phyloP scores from a whole-genome alignment of 2,888 invertebrate species.

The Aquatica leii region DNA sequence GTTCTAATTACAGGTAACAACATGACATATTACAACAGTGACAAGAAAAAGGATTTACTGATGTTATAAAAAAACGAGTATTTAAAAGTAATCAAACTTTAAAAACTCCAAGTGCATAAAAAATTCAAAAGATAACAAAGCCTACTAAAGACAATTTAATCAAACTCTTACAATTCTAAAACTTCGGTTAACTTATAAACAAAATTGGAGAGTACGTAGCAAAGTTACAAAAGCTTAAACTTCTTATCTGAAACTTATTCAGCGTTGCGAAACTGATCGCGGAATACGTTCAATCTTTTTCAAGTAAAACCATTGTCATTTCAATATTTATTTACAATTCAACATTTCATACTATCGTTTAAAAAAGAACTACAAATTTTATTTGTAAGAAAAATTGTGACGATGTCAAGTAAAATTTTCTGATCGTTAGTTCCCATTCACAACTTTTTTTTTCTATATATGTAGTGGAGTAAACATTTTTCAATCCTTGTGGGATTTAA shows the following conservation, averaged over 20 bases:
- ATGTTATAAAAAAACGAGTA: no score
- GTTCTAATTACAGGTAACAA: no score
- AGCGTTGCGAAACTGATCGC: background rate
- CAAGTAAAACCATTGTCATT: background rate
- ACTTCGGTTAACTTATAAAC: constrained; percentile 1
- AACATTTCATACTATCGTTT: background rate
- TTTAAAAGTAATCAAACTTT: constrained; percentile 9
- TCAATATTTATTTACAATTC: background rate
- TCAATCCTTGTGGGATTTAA: no score
- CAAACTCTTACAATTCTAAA: constrained; percentile 11
- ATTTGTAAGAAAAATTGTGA: no score
- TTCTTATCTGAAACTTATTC: constrained; percentile 5
- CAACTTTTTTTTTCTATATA: no score
- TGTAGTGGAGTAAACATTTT: no score
- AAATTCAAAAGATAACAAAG: constrained; percentile 9
- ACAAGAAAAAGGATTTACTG: no score
- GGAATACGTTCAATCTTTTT: background rate
- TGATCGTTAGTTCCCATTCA: no score
- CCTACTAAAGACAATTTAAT: constrained; percentile 10
- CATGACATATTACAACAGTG: no score
- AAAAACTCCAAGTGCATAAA: background rate
- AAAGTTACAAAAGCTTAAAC: constrained; percentile 5
- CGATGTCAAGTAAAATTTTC: no score
- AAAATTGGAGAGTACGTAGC: constrained; percentile 3
- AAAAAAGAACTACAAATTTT: background rate